These are phyloP conservation scores for Parasteatoda lunata DNA, from an alignment of 2,888 invertebrate genomes.

Conservation along the genomic window DNA sequence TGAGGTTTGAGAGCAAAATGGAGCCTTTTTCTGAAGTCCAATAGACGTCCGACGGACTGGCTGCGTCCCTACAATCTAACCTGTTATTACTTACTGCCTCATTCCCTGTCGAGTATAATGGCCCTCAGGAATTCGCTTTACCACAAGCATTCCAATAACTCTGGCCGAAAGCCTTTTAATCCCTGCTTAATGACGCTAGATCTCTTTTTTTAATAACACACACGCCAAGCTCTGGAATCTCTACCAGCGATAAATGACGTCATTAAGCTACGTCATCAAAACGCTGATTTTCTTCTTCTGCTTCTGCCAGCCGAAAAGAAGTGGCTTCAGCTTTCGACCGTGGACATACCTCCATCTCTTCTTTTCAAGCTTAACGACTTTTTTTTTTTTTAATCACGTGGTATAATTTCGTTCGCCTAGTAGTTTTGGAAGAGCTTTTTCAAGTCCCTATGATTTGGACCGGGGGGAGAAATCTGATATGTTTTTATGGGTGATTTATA, in stretches of 20 bases:
- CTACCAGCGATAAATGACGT: conserved; percentile 65
- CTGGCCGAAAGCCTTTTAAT: conserved; percentile 49
- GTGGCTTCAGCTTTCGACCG: neutral
- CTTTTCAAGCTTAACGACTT: neutral
- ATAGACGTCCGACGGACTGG: conserved; percentile 52
- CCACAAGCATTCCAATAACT: conserved; percentile 68
- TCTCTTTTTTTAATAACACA: conserved; percentile 61
- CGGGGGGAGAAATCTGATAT: conserved; percentile 26
- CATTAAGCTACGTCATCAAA: conserved; percentile 64
- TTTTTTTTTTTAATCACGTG: conserved; percentile 37
- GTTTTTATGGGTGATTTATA: conserved; percentile 12
- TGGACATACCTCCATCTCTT: conserved; percentile 25
- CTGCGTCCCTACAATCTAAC: conserved; percentile 62
- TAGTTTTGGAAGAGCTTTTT: conserved; percentile 4
- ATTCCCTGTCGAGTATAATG: conserved; percentile 49
- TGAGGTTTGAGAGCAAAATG: neutral
- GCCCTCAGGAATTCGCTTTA: conserved; percentile 41
- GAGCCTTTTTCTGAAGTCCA: neutral
- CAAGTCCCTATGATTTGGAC: conserved; percentile 28
- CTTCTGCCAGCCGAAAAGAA: neutral
- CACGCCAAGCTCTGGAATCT: conserved; percentile 58
- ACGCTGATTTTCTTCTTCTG: conserved; percentile 55
- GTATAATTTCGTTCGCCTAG: conserved; percentile 30
- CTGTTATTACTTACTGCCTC: conserved; percentile 60
- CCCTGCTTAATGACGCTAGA: conserved; percentile 56